A percentile compares a stretch with the other conserved stretches of the same genome.
Evolutionary conservation across 2,113 vertebrate species (phyloP).

Genomic region (Zonotrichia leucophrys): DNA sequence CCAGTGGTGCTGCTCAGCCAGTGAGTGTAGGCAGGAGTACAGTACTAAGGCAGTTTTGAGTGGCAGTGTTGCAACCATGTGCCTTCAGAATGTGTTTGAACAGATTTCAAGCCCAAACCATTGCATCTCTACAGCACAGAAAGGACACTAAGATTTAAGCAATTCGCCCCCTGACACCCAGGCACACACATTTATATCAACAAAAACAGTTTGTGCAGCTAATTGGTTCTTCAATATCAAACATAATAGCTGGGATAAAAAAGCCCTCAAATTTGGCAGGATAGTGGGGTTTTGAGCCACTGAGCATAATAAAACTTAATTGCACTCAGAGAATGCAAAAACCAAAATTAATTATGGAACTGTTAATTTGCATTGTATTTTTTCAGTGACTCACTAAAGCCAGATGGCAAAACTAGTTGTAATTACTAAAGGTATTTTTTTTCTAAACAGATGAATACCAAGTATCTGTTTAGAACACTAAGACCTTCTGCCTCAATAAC

Average conservation of each 20-base stretch:
- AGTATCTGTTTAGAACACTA: neutral
- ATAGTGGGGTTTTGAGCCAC: neutral
- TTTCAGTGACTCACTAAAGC: neutral
- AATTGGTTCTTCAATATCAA: neutral
- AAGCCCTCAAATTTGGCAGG: neutral
- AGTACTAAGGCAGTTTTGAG: neutral
- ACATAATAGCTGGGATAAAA: neutral
- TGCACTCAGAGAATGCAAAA: neutral
- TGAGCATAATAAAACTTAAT: neutral
- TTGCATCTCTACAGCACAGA: neutral
- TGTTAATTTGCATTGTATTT: neutral
- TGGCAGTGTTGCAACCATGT: neutral
- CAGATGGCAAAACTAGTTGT: neutral
- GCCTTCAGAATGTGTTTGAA: neutral
- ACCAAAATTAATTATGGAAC: neutral
- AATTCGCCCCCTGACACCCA: neutral
- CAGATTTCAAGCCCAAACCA: neutral
- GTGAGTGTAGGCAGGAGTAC: neutral
- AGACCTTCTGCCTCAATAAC: neutral
- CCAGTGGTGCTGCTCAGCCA: neutral
- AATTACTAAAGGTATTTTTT: slow-evolving; percentile 5
- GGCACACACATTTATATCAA: neutral
- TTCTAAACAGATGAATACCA: neutral
- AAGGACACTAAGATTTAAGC: neutral
- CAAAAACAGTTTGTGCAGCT: neutral